Evolutionary conservation across 2,888 invertebrate genomes (phyloP).

Genomic region (Bugula neritina): DNA sequence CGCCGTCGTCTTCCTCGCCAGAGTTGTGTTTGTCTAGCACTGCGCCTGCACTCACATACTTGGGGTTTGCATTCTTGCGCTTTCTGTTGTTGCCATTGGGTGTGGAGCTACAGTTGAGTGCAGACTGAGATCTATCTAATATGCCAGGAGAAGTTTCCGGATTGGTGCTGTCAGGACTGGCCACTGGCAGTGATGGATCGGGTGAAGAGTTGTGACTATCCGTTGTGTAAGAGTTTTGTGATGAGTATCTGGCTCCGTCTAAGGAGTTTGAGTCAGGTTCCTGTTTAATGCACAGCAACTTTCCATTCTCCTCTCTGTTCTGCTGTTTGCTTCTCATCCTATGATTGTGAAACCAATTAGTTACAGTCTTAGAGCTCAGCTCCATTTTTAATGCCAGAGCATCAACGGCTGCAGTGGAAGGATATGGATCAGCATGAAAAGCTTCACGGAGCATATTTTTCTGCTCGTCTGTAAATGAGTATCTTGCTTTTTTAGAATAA

Average conservation of each 20-base stretch:
- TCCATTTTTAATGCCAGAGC: conserved; percentile 85
- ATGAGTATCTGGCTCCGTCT: neutral
- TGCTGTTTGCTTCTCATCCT: conserved; percentile 83
- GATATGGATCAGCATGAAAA: conserved; percentile 93
- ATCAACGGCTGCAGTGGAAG: conserved; percentile 91
- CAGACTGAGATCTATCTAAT: conserved; percentile 19
- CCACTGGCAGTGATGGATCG: conserved; percentile 8
- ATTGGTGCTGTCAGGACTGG: conserved; percentile 20
- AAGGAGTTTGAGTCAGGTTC: conserved; percentile 12
- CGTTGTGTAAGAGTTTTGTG: conserved; percentile 25
- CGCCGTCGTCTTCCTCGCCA: conserved; percentile 58
- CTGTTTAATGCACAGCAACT: conserved; percentile 14
- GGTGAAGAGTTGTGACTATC: conserved; percentile 24
- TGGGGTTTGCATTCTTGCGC: conserved; percentile 90
- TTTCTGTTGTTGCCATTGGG: conserved; percentile 36
- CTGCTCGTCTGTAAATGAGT: conserved; percentile 95
- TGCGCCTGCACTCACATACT: conserved; percentile 87
- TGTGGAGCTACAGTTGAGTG: neutral
- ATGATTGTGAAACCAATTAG: conserved; percentile 99
- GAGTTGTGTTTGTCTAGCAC: conserved; percentile 56
- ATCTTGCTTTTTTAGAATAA: conserved; percentile 65
- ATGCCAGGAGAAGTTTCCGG: neutral
- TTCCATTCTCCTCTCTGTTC: conserved; percentile 33
- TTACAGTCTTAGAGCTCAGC: conserved; percentile 88
- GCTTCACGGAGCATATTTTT: conserved; percentile 90